Percentiles rank a stretch among this genome's conserved stretches.
phyloP scores from a whole-genome alignment of 2,888 invertebrate genomes.

The Diploptera punctata region DNA sequence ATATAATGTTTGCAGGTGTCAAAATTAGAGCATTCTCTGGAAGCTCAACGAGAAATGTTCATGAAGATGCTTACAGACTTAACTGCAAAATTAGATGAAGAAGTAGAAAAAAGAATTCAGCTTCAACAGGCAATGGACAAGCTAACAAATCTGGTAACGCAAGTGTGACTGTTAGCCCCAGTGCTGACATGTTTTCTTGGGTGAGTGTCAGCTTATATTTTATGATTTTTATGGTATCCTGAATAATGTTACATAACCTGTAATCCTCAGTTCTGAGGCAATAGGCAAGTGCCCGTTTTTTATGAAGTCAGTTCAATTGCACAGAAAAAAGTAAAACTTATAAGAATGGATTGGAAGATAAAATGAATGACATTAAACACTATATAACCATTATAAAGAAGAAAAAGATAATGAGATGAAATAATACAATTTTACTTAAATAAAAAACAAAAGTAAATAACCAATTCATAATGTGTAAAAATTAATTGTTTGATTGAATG shows the following conservation, averaged over 20 bases:
- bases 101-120: constrained; percentile 67
- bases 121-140: constrained; percentile 73
- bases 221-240: not conserved
- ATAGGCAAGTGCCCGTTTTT: not conserved
- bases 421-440: too few relatives aligned
- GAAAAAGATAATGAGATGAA: too few relatives aligned
- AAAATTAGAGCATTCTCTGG: constrained; percentile 53
- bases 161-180: constrained; percentile 59
- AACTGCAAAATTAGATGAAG: constrained; percentile 64
- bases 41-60: constrained; percentile 64
- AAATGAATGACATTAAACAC: too few relatives aligned
- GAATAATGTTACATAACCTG: constrained; percentile 17
- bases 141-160: constrained; percentile 72
- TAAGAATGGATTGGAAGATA: too few relatives aligned
- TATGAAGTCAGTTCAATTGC: not conserved
- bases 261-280: not conserved
- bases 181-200: not conserved
- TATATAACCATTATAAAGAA: too few relatives aligned
- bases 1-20: constrained; percentile 57
- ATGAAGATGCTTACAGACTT: constrained; percentile 70
- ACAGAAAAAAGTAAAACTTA: too few relatives aligned
- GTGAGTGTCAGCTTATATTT: not conserved
- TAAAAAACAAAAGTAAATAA: too few relatives aligned
- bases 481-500: too few relatives aligned
- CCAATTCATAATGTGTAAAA: too few relatives aligned